Evolutionary conservation across 2,113 vertebrate species (phyloP).

Genomic region (Oxyura jamaicensis): DNA sequence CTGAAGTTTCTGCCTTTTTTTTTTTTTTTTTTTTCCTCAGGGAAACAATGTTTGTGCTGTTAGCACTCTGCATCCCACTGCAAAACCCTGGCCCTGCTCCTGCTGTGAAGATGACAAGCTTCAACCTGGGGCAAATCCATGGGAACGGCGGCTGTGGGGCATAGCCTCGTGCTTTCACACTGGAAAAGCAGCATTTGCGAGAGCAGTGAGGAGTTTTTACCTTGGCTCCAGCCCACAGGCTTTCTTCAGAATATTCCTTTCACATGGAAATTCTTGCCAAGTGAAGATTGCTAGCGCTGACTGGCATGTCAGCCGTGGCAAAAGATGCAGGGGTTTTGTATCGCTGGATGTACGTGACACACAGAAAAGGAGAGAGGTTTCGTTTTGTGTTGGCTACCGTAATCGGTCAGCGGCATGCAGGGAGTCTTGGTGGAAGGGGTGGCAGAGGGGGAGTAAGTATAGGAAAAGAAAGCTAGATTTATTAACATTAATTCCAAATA

Average conservation of each 20-base stretch:
- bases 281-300: slow-evolving; percentile 42
- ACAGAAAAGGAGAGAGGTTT: background rate
- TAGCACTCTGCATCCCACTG: background rate
- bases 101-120: slow-evolving; percentile 40
- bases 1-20: background rate
- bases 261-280: slow-evolving; percentile 60
- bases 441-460: background rate
- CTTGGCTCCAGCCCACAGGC: background rate
- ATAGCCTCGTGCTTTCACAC: background rate
- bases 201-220: slow-evolving; percentile 23
- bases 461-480: slow-evolving; percentile 25
- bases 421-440: background rate
- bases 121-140: slow-evolving; percentile 21
- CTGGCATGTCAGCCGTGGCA: slow-evolving; percentile 16
- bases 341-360: background rate
- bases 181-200: slow-evolving; percentile 37
- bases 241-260: slow-evolving; percentile 56
- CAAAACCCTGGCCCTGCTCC: background rate
- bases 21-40: background rate
- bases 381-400: background rate
- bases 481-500: slow-evolving; percentile 44
- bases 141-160: background rate
- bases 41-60: background rate
- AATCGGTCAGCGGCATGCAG: background rate
- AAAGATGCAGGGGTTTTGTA: slow-evolving; percentile 1